Evolutionary conservation across 1,140 invertebrate species (phyloP), one percentile per base, ranked within the genome.

Genomic region (Potamilus streckersoni): DNA sequence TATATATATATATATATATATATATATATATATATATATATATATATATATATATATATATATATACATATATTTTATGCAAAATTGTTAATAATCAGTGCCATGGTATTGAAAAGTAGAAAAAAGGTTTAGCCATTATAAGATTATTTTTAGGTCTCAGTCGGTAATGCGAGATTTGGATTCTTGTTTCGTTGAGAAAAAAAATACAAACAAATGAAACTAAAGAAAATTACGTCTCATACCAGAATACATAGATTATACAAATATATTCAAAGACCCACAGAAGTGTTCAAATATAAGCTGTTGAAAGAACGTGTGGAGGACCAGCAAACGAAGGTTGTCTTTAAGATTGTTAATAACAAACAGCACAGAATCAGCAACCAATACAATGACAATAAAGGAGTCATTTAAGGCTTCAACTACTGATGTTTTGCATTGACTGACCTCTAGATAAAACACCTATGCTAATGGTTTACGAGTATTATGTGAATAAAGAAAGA

Each of bases 251-350:
- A 38, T 55, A 31, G 12, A 79, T 81, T 61, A 59, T 65, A 19
- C 80, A n/a, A n/a, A 76, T 55, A 67, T 79, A 49, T 81, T 81
- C 31, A n/a, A 79, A 23, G 65, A 69, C n/a, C 71, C 79, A 38
- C 6, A 38, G 8, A 5, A 38, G 38, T 38, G 8, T 6, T 6
- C 38, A 38, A 38, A 38, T 38, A 38, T 2, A 5, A 5, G 38
- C 4, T 38, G 38, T 8, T 38, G 38, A 38, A 38, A 38, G 5
- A 6, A 38, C 8, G 38, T 38, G 38, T 38, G 38, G 38, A 8
- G 38, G 38, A 38, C 38, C 38, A 38, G 38, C 38, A 17, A 65
- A 74, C 17, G n/a, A 60, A 12, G 67, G 59, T 6, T 78, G 75
- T 69, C 17, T 78, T 16, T 80, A 69, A 61, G 76, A 80, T 59